A percentile compares a stretch with the other conserved stretches of the same genome.
phyloP scores from a whole-genome alignment of 2,113 vertebrate species.

The Chlorodrepanis virens region DNA sequence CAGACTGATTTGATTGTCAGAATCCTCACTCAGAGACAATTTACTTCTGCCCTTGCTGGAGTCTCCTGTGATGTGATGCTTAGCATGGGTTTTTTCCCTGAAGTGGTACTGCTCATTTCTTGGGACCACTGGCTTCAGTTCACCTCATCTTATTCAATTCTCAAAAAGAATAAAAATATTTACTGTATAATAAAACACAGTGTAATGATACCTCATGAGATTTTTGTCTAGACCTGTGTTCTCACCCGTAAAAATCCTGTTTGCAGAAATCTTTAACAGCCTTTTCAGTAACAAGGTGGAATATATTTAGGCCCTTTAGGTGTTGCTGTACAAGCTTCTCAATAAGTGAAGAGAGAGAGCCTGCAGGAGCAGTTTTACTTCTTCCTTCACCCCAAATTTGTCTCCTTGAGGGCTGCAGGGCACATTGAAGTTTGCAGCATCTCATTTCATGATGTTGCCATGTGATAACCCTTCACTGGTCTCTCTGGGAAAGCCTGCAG shows the following conservation, averaged over 20 bases:
- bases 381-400: background rate
- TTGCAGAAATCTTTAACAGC: background rate
- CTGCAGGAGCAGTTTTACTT: background rate
- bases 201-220: background rate
- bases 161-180: background rate
- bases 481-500: background rate
- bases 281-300: background rate
- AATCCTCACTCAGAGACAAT: background rate
- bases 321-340: background rate
- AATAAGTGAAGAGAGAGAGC: background rate
- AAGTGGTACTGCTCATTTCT: background rate
- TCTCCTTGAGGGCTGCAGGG: background rate
- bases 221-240: background rate
- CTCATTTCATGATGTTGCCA: background rate
- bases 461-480: background rate
- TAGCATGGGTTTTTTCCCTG: background rate
- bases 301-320: background rate
- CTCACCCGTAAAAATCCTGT: background rate
- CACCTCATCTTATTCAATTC: background rate
- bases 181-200: background rate
- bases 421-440: background rate
- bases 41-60: background rate
- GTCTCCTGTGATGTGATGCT: background rate
- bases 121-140: background rate
- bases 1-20: background rate